A percentile compares a stretch with the other conserved stretches of the same genome.
phyloP scores from a whole-genome alignment of 2,888 invertebrate species.

The Argynnis bischoffii region DNA sequence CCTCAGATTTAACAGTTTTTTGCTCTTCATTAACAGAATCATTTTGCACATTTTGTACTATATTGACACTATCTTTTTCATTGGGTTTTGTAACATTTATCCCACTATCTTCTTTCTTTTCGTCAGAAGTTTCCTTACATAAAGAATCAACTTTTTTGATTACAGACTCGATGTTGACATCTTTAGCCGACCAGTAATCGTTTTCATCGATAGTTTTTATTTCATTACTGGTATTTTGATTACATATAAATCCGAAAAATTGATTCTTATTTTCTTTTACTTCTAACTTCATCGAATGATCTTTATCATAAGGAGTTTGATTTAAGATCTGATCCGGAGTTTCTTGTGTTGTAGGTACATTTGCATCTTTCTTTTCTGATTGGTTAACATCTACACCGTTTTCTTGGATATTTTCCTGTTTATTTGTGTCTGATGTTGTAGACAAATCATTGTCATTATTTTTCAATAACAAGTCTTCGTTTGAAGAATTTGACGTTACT shows the following conservation, averaged over 20 bases:
- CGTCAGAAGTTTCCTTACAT: constrained; percentile 72
- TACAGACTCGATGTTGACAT: constrained; percentile 90
- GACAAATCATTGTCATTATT: constrained; percentile 24
- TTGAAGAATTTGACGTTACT: constrained; percentile 4
- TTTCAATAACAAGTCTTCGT: constrained; percentile 13
- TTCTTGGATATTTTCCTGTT: constrained; percentile 22
- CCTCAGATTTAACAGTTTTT: constrained; percentile 23
- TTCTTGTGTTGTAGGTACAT: not conserved
- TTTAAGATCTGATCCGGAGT: constrained; percentile 10
- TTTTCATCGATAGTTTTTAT: constrained; percentile 85
- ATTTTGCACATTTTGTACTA: constrained; percentile 16
- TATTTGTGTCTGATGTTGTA: constrained; percentile 1
- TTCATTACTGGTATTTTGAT: constrained; percentile 44
- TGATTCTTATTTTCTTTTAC: constrained; percentile 47
- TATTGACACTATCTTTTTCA: constrained; percentile 15
- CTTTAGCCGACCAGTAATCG: constrained; percentile 90
- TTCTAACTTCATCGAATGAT: constrained; percentile 17
- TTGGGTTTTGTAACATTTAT: constrained; percentile 11
- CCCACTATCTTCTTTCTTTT: constrained; percentile 39
- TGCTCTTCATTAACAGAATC: constrained; percentile 17
- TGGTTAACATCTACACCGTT: constrained; percentile 12
- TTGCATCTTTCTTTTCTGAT: constrained; percentile 14
- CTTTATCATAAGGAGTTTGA: constrained; percentile 17
- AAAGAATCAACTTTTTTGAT: constrained; percentile 90
- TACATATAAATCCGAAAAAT: constrained; percentile 34